These are phyloP conservation scores for Eriosoma lanigerum DNA, from an alignment of 1,140 invertebrate species.

Conservation along the genomic window DNA sequence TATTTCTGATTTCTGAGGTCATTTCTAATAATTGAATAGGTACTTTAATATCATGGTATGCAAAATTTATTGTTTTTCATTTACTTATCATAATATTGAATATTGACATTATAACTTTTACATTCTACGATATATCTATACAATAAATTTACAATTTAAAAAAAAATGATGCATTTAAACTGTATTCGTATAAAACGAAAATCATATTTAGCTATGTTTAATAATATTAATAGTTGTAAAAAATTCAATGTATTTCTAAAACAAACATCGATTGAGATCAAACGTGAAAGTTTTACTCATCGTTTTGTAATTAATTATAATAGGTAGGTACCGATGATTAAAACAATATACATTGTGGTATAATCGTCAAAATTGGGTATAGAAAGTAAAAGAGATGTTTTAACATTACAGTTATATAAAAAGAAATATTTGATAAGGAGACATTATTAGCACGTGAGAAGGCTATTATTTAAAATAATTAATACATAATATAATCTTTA, in stretches of 20 bases:
- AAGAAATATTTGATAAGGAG: neutral
- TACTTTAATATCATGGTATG: too few relatives aligned
- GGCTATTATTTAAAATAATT: too few relatives aligned
- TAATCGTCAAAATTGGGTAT: neutral
- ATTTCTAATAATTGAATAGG: too few relatives aligned
- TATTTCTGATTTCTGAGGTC: too few relatives aligned
- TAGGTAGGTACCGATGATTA: neutral
- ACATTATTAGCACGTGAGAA: neutral
- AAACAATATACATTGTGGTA: conserved; percentile 1
- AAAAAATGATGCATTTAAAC: too few relatives aligned
- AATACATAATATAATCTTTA: too few relatives aligned
- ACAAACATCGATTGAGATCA: neutral
- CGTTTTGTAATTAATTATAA: conserved; percentile 4
- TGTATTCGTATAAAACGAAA: too few relatives aligned
- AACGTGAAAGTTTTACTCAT: conserved; percentile 15
- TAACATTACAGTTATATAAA: neutral
- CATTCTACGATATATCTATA: too few relatives aligned
- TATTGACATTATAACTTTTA: too few relatives aligned
- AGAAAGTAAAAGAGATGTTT: conserved; percentile 7
- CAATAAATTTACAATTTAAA: too few relatives aligned
- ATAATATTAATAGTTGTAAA: neutral
- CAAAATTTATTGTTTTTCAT: too few relatives aligned
- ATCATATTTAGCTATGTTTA: neutral
- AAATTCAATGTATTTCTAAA: neutral
- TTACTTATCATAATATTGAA: too few relatives aligned